phyloP scores from a whole-genome alignment of 2,888 invertebrate genomes.

The Phorcus lineatus region DNA sequence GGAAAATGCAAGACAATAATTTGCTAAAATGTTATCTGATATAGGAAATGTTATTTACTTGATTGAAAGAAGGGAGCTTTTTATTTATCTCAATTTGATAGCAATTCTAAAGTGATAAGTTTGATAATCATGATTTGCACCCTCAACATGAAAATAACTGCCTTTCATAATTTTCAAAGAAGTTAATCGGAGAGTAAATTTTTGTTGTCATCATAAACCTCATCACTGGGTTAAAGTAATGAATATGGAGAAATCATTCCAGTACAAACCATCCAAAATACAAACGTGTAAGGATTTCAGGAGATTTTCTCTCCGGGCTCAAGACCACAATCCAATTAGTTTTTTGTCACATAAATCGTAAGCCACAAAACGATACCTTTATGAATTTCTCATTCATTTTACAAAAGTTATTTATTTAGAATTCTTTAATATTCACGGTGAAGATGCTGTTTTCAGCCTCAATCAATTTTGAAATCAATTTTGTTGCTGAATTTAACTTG shows the following conservation, averaged over 20 bases:
- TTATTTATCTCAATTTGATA: no score
- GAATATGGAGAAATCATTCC: background rate
- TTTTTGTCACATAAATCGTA: conserved; percentile 1
- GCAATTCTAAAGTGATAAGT: no score
- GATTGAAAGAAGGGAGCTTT: no score
- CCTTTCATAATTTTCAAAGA: background rate
- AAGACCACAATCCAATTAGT: background rate
- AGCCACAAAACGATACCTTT: background rate
- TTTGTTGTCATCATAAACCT: background rate
- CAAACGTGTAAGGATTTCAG: background rate
- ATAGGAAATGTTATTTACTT: no score
- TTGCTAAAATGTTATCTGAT: no score
- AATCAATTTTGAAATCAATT: conserved; percentile 6
- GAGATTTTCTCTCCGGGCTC: background rate
- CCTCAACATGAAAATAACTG: no score
- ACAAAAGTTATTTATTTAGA: conserved; percentile 1
- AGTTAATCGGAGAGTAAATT: background rate
- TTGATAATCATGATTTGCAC: no score
- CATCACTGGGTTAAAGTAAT: background rate
- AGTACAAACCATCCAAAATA: background rate
- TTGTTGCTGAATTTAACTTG: background rate
- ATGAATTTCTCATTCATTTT: background rate
- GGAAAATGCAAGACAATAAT: no score
- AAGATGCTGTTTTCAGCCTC: background rate
- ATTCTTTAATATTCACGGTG: background rate